A percentile compares a stretch with the other conserved stretches of the same genome.
phyloP scores from a whole-genome alignment of 1,140 invertebrate genomes.

The Elysia chlorotica region DNA sequence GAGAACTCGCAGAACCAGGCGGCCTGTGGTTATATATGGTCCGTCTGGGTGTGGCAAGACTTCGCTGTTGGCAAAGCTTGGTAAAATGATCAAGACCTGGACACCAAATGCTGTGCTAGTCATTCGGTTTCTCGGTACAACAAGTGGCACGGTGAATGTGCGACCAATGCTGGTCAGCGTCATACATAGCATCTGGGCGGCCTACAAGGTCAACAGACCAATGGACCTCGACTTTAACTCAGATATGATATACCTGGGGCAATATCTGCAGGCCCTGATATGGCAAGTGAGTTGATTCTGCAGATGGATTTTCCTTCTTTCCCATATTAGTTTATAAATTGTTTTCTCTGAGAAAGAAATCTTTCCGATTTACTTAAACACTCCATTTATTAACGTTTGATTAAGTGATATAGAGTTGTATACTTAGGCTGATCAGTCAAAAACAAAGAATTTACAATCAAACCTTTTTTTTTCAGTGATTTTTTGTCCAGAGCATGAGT shows the following conservation, averaged over 20 bases:
- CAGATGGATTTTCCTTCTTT: no score
- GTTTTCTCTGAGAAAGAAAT: no score
- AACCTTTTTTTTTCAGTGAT: no score
- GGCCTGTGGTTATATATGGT: slow-evolving; percentile 42
- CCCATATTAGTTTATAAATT: no score
- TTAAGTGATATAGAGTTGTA: no score
- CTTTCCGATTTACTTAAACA: no score
- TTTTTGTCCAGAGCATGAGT: no score
- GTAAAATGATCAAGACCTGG: slow-evolving; percentile 29
- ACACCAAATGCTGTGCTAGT: slow-evolving; percentile 31
- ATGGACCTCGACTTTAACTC: slow-evolving; percentile 25
- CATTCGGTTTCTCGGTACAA: slow-evolving; percentile 46
- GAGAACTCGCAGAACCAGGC: not conserved
- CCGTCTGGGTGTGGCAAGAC: slow-evolving; percentile 47
- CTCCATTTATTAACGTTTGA: no score
- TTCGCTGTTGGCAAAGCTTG: slow-evolving; percentile 38
- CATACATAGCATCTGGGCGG: slow-evolving; percentile 30
- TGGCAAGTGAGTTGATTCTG: slow-evolving; percentile 24
- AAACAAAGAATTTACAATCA: no score
- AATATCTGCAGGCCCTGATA: slow-evolving; percentile 33
- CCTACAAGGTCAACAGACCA: slow-evolving; percentile 23
- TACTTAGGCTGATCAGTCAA: no score
- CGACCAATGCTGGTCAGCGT: slow-evolving; percentile 31
- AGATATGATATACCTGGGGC: slow-evolving; percentile 34
- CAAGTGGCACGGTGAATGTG: slow-evolving; percentile 31